Conservation (phyloP, 2,888 invertebrate species). For the Callyntrura sp. region DNA sequence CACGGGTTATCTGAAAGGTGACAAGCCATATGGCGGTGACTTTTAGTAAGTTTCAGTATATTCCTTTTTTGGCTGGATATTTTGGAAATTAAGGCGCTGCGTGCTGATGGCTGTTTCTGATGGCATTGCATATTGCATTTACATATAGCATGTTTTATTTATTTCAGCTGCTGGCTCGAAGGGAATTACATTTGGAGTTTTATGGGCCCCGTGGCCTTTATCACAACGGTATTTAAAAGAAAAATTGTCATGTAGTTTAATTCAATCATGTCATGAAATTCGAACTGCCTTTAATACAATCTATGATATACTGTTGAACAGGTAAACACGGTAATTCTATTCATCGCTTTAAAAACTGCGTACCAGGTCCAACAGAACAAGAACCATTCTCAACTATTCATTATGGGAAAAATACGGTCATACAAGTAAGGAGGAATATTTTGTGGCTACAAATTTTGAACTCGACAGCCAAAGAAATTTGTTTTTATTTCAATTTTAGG, state of each 20-base stretch:
- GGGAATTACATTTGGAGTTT: constrained; percentile 96
- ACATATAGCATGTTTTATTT: not conserved
- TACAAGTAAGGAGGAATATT: constrained; percentile 75
- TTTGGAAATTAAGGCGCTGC: no score
- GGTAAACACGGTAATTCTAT: constrained; percentile 80
- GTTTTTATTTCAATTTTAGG: constrained; percentile 46
- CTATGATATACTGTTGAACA: no score
- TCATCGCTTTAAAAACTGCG: constrained; percentile 82
- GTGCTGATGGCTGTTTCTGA: no score
- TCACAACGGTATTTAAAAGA: constrained; percentile 88
- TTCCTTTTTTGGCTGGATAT: no score
- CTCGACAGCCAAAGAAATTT: no score
- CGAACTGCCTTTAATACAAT: constrained; percentile 12
- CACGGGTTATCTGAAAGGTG: constrained; percentile 89
- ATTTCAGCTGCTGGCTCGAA: constrained; percentile 90
- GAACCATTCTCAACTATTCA: constrained; percentile 54
- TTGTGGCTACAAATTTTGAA: no score
- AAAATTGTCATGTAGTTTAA: no score
- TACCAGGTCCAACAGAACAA: constrained; percentile 78
- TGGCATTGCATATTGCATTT: not conserved
- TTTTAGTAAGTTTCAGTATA: constrained; percentile 80
- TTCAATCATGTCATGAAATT: constrained; percentile 4
- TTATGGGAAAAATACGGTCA: constrained; percentile 66
- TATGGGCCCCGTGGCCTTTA: constrained; percentile 95
- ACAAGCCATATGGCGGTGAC: constrained; percentile 84